phyloP scores from a whole-genome alignment of 1,140 invertebrate species.

The Belonocnema kinseyi region DNA sequence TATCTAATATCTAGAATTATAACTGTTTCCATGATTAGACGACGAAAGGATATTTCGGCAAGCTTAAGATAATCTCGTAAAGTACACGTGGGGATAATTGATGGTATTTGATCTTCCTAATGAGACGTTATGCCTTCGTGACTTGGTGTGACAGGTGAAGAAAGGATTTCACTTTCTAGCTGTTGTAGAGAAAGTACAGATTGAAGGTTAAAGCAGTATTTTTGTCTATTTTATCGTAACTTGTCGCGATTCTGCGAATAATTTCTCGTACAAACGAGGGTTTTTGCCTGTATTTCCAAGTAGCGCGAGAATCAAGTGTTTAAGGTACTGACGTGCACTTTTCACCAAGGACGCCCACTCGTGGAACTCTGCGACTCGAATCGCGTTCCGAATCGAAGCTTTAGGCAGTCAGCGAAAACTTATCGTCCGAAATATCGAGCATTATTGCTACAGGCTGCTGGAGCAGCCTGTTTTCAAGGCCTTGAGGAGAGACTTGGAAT shows the following conservation, averaged over 20 bases:
- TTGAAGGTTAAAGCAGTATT: not conserved
- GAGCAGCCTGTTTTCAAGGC: not conserved
- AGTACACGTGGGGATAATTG: conserved; percentile 5
- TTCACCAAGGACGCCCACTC: conserved; percentile 57
- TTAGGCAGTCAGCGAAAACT: conserved; percentile 44
- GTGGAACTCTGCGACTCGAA: conserved; percentile 33
- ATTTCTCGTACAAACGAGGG: not conserved
- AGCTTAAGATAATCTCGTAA: conserved; percentile 28
- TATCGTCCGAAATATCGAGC: conserved; percentile 45
- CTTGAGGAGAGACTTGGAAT: not conserved
- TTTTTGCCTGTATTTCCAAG: conserved; percentile 4
- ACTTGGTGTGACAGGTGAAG: conserved; percentile 28
- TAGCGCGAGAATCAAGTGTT: not conserved
- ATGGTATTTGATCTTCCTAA: conserved; percentile 24
- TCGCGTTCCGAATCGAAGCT: conserved; percentile 38
- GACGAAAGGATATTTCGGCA: not conserved
- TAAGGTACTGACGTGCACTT: conserved; percentile 36
- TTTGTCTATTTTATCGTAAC: not conserved
- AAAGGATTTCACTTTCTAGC: conserved; percentile 27
- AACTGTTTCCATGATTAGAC: not conserved
- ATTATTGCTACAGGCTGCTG: not conserved
- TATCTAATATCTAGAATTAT: not conserved
- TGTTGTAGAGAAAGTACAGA: not conserved
- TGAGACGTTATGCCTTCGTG: conserved; percentile 29
- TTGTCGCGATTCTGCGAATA: not conserved